These are phyloP conservation scores for Phalacrocorax pelagicus DNA, from an alignment of 2,113 vertebrate species.

Conservation along the genomic window DNA sequence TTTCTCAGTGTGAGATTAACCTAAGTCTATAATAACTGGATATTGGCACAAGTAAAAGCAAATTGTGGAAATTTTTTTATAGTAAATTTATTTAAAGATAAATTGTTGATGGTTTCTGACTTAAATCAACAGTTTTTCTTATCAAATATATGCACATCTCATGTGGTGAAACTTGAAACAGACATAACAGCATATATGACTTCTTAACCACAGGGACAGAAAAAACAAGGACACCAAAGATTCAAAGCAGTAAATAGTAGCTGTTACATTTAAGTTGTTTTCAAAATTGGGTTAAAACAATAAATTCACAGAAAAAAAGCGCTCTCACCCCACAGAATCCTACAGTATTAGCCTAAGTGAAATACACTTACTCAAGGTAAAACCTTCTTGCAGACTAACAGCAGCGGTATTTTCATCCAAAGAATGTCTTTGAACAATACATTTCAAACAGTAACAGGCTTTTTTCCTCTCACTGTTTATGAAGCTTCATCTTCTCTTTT, in stretches of 20 bases:
- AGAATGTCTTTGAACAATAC: neutral
- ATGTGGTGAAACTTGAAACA: neutral
- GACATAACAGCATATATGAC: neutral
- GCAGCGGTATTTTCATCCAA: neutral
- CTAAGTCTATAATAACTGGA: neutral
- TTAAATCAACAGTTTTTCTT: neutral
- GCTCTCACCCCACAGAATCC: neutral
- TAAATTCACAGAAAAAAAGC: neutral
- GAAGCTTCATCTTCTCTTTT: neutral
- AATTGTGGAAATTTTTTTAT: neutral
- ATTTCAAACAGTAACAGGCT: neutral
- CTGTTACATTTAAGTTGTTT: neutral
- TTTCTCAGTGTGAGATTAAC: neutral
- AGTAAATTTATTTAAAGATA: neutral
- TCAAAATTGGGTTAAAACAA: neutral
- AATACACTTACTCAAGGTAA: neutral
- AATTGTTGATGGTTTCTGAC: neutral
- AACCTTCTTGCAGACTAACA: neutral
- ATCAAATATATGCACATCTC: neutral
- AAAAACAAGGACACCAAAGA: neutral
- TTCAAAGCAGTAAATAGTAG: neutral
- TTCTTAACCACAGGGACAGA: neutral
- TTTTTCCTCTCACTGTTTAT: neutral
- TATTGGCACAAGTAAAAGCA: neutral
- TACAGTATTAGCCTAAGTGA: neutral